These are phyloP conservation scores for Diplolepis rosae DNA, from an alignment of 2,888 invertebrate genomes.

Conservation along the genomic window DNA sequence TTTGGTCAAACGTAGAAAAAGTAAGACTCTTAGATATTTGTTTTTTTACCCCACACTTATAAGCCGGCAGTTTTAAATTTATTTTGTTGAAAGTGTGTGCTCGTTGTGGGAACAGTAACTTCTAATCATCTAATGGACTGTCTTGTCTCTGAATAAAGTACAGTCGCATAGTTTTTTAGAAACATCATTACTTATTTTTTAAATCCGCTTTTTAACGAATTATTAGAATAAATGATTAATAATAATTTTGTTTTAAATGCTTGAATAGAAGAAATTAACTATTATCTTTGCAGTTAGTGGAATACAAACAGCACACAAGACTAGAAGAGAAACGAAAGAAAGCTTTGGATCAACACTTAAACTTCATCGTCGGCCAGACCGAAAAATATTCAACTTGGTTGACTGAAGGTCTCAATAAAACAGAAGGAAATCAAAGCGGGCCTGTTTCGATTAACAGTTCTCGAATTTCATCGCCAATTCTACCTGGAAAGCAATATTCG, in stretches of 20 bases:
- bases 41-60: constrained; percentile 68
- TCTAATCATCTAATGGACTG: constrained; percentile 48
- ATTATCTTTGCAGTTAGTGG: constrained; percentile 81
- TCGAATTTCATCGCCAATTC: constrained; percentile 70
- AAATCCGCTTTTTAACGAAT: too few relatives aligned
- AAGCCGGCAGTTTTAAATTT: constrained; percentile 70
- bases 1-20: constrained; percentile 98
- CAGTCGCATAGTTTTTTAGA: constrained; percentile 50
- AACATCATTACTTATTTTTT: too few relatives aligned
- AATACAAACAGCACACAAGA: constrained; percentile 93
- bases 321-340: constrained; percentile 96
- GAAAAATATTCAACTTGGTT: constrained; percentile 96
- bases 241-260: neutral
- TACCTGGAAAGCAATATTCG: constrained; percentile 65
- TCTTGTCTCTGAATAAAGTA: constrained; percentile 30
- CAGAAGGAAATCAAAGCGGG: constrained; percentile 70
- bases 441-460: constrained; percentile 73
- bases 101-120: constrained; percentile 73
- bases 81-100: constrained; percentile 67
- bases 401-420: constrained; percentile 88
- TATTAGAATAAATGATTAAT: neutral
- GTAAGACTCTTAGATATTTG: constrained; percentile 69
- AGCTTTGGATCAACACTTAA: constrained; percentile 96
- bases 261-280: too few relatives aligned
- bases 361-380: constrained; percentile 98